Evolutionary conservation across 1,140 invertebrate genomes (phyloP), one percentile per base, ranked within the genome.

Genomic region (Drosophila novamexicana): DNA sequence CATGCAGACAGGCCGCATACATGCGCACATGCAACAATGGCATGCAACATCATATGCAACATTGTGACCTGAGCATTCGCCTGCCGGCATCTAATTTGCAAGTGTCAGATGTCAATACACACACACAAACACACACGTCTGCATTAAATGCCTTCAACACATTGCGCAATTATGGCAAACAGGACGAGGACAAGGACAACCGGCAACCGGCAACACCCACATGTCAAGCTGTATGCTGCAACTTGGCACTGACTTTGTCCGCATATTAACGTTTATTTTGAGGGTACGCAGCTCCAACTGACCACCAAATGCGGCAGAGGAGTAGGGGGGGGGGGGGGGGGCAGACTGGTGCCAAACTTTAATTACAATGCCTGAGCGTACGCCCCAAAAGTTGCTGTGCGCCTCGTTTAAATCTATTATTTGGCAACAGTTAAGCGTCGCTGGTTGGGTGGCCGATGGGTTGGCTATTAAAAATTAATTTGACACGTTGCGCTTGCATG

Each of bases 391-490:
- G 59, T 37, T 76, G 39, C 50, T 36, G 66, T 37, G 52, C 52
- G 59, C 67, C 59, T 71, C 84, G 84, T 89, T 89, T 89, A 89
- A 89, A 85, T 89, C 81, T 89, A 89, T 89, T 90, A 89, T 85
- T 89, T 89, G 75, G 85, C 81, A 79, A 74, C 77, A 85, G 75
- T 85, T 68, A 61, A 49, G 22, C n/a, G 16, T 12, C 40, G 36
- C 9, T 14, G 45, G 8, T 1, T 16, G 63, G 8, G 2, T 16
- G 63, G 45, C 16, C 16, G 64, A 36, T 16, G 14, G 68, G 39
- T 68, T 29, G 81, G 81, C 86, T 83, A 89, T 89, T 89, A 89
- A 89, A 89, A 89, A 89, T 89, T 89, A 89, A 89, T 89, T 90
- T 89, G 85, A 89, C 85, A 89, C 86, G 78, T 85, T 90, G 81